These are phyloP conservation scores for Triplophysa rosa DNA, from an alignment of 2,113 vertebrate genomes.

Conservation along the genomic window DNA sequence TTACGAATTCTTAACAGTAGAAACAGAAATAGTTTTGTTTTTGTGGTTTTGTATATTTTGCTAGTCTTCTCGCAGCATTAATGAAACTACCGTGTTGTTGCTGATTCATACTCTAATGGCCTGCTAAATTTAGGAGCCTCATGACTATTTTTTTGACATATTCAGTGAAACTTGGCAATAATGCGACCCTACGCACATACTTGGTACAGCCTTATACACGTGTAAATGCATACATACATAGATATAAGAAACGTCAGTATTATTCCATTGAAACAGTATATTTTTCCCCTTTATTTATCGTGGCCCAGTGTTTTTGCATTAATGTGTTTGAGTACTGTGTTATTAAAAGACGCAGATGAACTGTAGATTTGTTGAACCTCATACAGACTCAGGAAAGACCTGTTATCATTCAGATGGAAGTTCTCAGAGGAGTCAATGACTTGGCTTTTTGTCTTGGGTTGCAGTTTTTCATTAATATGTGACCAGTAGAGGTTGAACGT, in stretches of 20 bases:
- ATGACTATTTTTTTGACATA: constrained; percentile 75
- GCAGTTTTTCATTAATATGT: background rate
- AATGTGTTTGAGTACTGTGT: background rate
- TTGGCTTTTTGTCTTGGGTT: background rate
- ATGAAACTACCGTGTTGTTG: background rate
- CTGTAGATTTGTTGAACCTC: constrained; percentile 21
- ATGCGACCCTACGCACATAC: constrained; percentile 77
- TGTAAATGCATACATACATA: constrained; percentile 55
- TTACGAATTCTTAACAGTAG: background rate
- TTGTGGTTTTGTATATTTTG: background rate
- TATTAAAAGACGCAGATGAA: background rate
- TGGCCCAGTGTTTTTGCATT: background rate
- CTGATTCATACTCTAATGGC: constrained; percentile 58
- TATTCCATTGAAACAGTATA: constrained; percentile 57
- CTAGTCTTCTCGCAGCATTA: background rate
- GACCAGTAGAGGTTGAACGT: background rate
- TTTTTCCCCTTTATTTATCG: constrained; percentile 39
- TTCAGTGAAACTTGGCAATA: constrained; percentile 81
- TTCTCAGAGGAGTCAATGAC: background rate
- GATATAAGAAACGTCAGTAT: constrained; percentile 54
- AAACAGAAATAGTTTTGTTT: background rate
- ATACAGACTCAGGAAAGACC: constrained; percentile 39
- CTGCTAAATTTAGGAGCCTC: constrained; percentile 66
- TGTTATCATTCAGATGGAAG: constrained; percentile 14
- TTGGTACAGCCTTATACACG: constrained; percentile 76